A percentile compares a stretch with the other conserved stretches of the same genome.
Conservation (phyloP, 2,888 invertebrate species). For the Conistra vaccinii region DNA sequence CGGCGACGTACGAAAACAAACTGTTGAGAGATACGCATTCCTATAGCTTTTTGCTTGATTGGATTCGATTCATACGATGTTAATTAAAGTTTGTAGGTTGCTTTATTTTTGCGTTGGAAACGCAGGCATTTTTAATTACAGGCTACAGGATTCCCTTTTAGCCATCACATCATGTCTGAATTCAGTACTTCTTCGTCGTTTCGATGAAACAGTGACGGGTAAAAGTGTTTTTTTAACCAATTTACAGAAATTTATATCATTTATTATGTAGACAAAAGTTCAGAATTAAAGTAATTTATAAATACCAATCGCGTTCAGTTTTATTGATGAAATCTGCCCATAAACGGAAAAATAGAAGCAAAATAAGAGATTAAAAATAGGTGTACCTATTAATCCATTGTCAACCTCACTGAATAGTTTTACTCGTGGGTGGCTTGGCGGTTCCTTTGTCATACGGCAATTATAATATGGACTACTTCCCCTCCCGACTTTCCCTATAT, state of each 20-base stretch:
- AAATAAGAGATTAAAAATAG: constrained; percentile 32
- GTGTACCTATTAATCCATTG: constrained; percentile 38
- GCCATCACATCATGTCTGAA: neutral
- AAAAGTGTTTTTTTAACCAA: neutral
- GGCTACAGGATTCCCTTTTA: neutral
- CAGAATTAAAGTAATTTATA: neutral
- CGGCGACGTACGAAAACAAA: constrained; percentile 39
- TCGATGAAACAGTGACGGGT: neutral
- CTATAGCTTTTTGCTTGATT: constrained; percentile 35
- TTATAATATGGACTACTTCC: constrained; percentile 22
- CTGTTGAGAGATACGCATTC: constrained; percentile 19
- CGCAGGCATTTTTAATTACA: neutral
- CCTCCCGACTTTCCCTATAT: neutral
- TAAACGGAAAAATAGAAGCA: constrained; percentile 22
- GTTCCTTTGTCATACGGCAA: constrained; percentile 38
- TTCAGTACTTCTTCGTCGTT: neutral
- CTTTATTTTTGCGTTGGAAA: constrained; percentile 17
- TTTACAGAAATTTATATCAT: neutral
- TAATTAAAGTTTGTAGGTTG: constrained; percentile 35
- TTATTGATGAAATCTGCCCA: no score
- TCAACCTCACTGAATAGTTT: constrained; percentile 48
- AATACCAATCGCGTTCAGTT: no score
- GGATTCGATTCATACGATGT: constrained; percentile 16
- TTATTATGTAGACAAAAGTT: neutral
- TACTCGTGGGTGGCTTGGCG: constrained; percentile 19